Conservation (phyloP, 2,797 vertebrate genomes). For the Sandelia bainsii region DNA sequence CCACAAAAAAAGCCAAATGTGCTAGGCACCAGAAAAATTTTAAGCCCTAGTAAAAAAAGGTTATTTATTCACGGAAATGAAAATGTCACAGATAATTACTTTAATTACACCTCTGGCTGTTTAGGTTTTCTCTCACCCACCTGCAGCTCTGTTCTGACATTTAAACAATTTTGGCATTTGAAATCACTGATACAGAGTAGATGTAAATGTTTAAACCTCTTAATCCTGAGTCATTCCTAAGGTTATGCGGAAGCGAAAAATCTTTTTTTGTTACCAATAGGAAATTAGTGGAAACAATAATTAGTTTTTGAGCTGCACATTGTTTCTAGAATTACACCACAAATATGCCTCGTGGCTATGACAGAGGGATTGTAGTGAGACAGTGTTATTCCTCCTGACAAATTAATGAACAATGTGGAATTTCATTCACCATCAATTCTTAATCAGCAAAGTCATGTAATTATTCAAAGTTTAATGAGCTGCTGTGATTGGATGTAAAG, state of each 20-base stretch:
- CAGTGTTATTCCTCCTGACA: neutral
- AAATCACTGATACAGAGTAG: slow-evolving; percentile 6
- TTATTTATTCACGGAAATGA: slow-evolving; percentile 1
- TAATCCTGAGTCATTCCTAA: neutral
- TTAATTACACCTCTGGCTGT: slow-evolving; percentile 18
- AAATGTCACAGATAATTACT: slow-evolving; percentile 46
- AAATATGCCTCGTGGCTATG: neutral
- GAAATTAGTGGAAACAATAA: neutral
- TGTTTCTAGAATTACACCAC: neutral
- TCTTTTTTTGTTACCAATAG: neutral
- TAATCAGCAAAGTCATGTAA: slow-evolving; percentile 26
- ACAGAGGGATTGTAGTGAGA: neutral
- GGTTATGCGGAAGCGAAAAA: neutral
- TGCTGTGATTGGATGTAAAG: slow-evolving; percentile 9
- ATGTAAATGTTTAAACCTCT: neutral
- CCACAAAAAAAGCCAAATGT: too few species aligned
- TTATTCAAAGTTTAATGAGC: slow-evolving; percentile 27
- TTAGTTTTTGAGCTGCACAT: neutral
- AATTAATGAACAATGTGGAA: neutral
- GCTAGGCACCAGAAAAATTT: too few species aligned
- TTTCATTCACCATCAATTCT: slow-evolving; percentile 5
- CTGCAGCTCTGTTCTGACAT: slow-evolving; percentile 35
- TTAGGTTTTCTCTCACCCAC: neutral
- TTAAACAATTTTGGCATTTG: slow-evolving; percentile 35
- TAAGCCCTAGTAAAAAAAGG: neutral